Evolutionary conservation across 2,888 invertebrate genomes (phyloP).

Genomic region (Drosophila mettleri): DNA sequence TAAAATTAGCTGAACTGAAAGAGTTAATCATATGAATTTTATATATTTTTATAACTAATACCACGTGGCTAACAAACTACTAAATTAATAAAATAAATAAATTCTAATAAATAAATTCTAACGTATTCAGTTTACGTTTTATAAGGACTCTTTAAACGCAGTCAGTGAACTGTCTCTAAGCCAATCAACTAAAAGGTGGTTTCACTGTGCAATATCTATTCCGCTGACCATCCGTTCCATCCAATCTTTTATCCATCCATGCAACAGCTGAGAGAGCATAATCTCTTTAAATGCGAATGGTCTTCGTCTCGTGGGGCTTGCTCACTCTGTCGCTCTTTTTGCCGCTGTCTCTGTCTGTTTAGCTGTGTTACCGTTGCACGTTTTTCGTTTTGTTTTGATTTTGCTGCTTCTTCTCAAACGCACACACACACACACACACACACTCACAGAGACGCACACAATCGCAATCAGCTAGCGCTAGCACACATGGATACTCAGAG

Average conservation of each 20-base stretch:
- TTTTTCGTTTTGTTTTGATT: constrained; percentile 79
- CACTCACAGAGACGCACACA: constrained; percentile 6
- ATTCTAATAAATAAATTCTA: too few species aligned
- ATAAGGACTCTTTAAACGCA: not conserved
- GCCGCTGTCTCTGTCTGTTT: constrained; percentile 23
- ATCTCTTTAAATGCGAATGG: constrained; percentile 1
- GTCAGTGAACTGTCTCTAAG: not conserved
- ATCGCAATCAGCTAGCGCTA: constrained; percentile 9
- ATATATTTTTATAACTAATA: not conserved
- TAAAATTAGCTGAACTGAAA: too few species aligned
- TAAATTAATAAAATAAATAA: too few species aligned
- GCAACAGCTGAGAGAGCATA: constrained; percentile 44
- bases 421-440: not conserved
- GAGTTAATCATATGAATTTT: too few species aligned
- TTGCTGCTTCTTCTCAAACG: constrained; percentile 62
- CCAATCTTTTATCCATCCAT: constrained; percentile 21
- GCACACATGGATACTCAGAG: constrained; percentile 44
- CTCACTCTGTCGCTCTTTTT: not conserved
- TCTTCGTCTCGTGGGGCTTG: constrained; percentile 10
- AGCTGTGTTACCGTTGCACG: constrained; percentile 66
- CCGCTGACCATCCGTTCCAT: constrained; percentile 26
- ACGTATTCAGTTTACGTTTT: not conserved
- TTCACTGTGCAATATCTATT: constrained; percentile 19
- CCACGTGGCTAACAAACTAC: not conserved
- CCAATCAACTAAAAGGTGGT: not conserved